phyloP scores from a whole-genome alignment of 2,888 invertebrate species.

The Polietes domitor region DNA sequence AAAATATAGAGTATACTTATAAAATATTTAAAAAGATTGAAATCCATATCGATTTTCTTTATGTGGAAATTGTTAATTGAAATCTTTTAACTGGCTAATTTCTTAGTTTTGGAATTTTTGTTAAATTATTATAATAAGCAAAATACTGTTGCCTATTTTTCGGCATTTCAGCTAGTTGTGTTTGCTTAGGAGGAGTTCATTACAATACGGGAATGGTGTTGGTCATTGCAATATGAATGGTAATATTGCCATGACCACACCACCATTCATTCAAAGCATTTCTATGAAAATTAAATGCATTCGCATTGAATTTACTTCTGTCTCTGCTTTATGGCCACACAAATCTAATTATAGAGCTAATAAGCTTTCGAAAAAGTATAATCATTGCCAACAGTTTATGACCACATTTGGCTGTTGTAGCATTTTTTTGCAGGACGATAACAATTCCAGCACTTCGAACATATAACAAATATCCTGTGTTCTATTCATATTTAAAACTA shows the following conservation, averaged over 20 bases:
- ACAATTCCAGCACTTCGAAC: not conserved
- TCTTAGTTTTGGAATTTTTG: not conserved
- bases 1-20: too few species aligned
- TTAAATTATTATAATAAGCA: not conserved
- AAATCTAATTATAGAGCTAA: not conserved
- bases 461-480: too few species aligned
- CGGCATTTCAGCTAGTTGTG: conserved; percentile 24
- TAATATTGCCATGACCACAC: not conserved
- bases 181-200: not conserved
- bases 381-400: not conserved
- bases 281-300: conserved; percentile 14
- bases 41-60: too few species aligned
- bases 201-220: too few species aligned
- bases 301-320: not conserved
- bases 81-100: not conserved
- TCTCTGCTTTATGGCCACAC: not conserved
- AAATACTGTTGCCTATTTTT: conserved; percentile 35
- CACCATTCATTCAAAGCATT: too few species aligned
- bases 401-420: not conserved
- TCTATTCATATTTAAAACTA: not conserved
- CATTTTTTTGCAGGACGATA: not conserved
- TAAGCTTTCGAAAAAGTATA: not conserved
- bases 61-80: not conserved
- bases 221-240: not conserved
- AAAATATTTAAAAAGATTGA: too few species aligned